Percentiles rank a stretch among this genome's conserved stretches.
Evolutionary conservation across 1,140 invertebrate genomes (phyloP).

Genomic region (Babylonia areolata): DNA sequence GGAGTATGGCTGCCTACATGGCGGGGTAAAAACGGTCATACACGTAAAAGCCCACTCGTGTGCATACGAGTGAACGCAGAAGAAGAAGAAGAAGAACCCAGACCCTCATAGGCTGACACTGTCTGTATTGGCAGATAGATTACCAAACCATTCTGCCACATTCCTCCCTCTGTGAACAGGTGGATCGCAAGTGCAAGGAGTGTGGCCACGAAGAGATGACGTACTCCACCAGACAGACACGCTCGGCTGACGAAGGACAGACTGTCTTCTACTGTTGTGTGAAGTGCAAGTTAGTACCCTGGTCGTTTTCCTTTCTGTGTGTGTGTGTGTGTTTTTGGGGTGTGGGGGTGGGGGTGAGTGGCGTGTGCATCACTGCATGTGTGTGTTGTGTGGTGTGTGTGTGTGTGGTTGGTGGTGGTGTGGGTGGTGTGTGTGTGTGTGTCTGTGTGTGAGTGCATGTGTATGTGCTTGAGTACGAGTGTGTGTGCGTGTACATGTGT

Average conservation of each 20-base stretch:
- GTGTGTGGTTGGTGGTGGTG: not conserved
- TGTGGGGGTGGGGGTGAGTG: not conserved
- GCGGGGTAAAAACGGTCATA: too few relatives aligned
- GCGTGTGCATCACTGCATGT: not conserved
- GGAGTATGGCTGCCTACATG: too few relatives aligned
- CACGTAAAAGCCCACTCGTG: too few relatives aligned
- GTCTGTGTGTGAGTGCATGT: not conserved
- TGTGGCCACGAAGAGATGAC: slow-evolving; percentile 95
- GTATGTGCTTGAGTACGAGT: not conserved
- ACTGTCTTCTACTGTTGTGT: slow-evolving; percentile 98
- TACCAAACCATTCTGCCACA: too few relatives aligned
- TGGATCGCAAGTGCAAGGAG: slow-evolving; percentile 91
- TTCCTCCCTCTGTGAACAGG: too few relatives aligned
- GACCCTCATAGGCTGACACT: too few relatives aligned
- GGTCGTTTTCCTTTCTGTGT: not conserved
- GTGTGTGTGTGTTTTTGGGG: not conserved
- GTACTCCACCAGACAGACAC: slow-evolving; percentile 93
- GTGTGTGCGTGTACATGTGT: not conserved
- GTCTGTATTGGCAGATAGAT: too few relatives aligned
- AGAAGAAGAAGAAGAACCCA: too few relatives aligned
- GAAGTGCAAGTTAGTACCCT: slow-evolving; percentile 82
- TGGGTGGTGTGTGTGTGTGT: not conserved
- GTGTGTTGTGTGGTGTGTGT: not conserved
- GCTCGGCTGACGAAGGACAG: slow-evolving; percentile 99
- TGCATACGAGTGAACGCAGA: too few relatives aligned